Conservation (phyloP, 2,797 vertebrate species). For the Dendrocincla tyrannina region DNA sequence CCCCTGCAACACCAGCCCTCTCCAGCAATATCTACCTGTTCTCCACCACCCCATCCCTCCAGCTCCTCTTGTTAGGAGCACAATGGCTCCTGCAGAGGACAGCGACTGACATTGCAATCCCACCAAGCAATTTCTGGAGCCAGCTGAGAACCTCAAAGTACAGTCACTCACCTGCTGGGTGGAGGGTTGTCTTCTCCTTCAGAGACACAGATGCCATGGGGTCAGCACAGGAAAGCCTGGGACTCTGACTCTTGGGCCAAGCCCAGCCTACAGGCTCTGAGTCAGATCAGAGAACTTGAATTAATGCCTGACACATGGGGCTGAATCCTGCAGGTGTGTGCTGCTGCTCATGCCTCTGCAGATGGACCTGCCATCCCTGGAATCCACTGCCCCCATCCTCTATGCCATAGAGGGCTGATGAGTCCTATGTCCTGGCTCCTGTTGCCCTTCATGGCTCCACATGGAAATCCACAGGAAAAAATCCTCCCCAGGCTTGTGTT, state of each 20-base stretch:
- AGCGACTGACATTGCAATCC: background rate
- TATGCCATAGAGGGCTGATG: rapidly evolving
- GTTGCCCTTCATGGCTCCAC: background rate
- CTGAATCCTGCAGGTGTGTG: background rate
- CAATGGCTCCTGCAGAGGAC: background rate
- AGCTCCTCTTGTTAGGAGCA: background rate
- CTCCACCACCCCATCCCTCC: background rate
- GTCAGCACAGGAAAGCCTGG: background rate
- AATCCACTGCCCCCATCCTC: background rate
- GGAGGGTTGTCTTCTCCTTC: background rate
- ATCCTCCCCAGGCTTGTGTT: background rate
- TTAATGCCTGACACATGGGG: background rate
- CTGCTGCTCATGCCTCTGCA: background rate
- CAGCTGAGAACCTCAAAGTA: background rate
- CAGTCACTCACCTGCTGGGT: background rate
- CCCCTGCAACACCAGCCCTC: background rate
- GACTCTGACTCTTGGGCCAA: background rate
- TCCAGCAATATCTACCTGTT: background rate
- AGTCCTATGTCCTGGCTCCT: background rate
- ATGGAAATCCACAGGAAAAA: background rate
- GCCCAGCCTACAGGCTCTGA: background rate
- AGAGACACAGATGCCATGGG: background rate
- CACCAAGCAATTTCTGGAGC: background rate
- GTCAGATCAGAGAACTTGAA: background rate
- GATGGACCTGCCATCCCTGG: background rate